Percentiles rank a stretch among this genome's conserved stretches.
Conservation (phyloP, 2,888 invertebrate genomes). For the Ormyrus pomaceus region DNA sequence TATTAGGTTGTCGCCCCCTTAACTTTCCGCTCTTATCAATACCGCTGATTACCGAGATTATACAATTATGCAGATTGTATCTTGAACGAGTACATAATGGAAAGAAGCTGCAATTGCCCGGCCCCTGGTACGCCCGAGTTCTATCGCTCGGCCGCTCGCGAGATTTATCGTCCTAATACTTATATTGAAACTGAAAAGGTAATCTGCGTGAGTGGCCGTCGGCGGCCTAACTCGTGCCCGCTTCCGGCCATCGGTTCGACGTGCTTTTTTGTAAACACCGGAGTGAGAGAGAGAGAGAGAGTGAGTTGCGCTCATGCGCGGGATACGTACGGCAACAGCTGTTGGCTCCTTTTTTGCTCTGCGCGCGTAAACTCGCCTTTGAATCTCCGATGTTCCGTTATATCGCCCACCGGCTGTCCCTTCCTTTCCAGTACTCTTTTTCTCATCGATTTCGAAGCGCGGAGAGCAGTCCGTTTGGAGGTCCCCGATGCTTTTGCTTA, state of each 20-base stretch:
- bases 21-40: too few species aligned
- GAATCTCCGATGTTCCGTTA: slow-evolving; percentile 16
- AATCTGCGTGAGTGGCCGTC: slow-evolving; percentile 50
- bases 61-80: too few species aligned
- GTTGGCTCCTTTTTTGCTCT: slow-evolving; percentile 42
- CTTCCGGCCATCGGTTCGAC: slow-evolving; percentile 31
- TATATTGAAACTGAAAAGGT: slow-evolving; percentile 56
- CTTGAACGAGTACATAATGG: too few species aligned
- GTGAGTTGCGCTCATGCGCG: background rate
- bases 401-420: background rate
- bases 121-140: slow-evolving; percentile 3
- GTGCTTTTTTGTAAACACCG: slow-evolving; percentile 23
- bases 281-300: background rate
- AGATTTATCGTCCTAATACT: slow-evolving; percentile 51
- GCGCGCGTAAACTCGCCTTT: slow-evolving; percentile 15
- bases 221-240: slow-evolving; percentile 20
- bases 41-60: too few species aligned
- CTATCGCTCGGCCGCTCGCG: background rate
- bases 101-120: background rate
- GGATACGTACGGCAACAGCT: slow-evolving; percentile 31
- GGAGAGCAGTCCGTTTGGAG: too few species aligned
- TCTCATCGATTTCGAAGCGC: background rate
- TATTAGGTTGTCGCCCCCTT: too few species aligned
- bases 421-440: background rate
- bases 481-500: too few species aligned